Evolutionary conservation across 2,113 vertebrate species (phyloP), one percentile per base, ranked within the genome.

Genomic region (Bothrops jararaca): DNA sequence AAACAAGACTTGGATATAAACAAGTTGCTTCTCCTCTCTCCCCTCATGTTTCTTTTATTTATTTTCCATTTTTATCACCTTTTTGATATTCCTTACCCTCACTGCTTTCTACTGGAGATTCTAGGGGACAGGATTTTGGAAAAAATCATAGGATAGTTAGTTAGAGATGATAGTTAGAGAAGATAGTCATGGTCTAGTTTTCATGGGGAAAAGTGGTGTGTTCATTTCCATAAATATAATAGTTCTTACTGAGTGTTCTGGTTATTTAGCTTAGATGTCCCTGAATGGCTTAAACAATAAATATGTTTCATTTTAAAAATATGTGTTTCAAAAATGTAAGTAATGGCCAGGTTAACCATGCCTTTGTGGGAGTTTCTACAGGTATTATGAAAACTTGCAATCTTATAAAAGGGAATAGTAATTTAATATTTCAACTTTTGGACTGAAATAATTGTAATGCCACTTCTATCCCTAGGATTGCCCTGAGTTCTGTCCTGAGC

Each of bases 291-390:
- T 50, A 48, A n/a, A 29, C 26, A 54, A 42, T 89, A 69, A 85
- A 34, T 69, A 90, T 29, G 0, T 24, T 45, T 22, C 86, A 45
- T 89, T 90, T 57, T 4, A 0, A 0, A 64, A 34, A 20, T 11
- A 58, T 6, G n/a, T 42, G 39, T 34, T 85, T 85, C 48, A 10
- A 24, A 87, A 23, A 10, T 18, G 5, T 86, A 0, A 24, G 64
- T 13, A 0, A 0, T 34, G 54, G 85, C 89, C 74, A 34, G 53
- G n/a, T 9, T 90, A 24, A 11, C 13, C 20, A 0, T 0, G 57
- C 3, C 45, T 0, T 0, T 1, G 26, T 20, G 34, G 1, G 13
- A 54, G 3, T 53, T 4, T 3, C 0, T 0, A 23, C 8, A 53
- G 26, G 23, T 54, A 3, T 1, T 0, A 23, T n/a, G 45, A 10